Evolutionary conservation across 2,888 invertebrate species (phyloP).

Genomic region (Pedicia rivosa): DNA sequence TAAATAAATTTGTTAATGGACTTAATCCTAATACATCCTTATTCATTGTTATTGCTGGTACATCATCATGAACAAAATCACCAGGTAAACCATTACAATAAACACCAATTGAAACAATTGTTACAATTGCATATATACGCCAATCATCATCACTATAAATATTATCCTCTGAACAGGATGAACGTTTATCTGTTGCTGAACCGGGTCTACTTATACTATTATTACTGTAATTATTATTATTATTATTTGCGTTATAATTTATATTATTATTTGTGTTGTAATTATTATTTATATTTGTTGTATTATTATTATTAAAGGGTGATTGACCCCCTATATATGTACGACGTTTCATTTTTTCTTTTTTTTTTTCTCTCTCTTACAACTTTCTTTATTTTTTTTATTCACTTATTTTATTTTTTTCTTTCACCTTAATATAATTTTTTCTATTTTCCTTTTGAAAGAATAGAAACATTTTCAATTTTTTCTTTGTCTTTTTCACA

Average conservation of each 20-base stretch:
- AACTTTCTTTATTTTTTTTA: too few relatives aligned
- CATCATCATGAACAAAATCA: conserved; percentile 79
- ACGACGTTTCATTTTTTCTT: conserved; percentile 1
- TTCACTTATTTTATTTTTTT: too few relatives aligned
- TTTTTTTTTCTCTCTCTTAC: too few relatives aligned
- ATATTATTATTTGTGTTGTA: not conserved
- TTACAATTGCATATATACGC: conserved; percentile 45
- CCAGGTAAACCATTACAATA: conserved; percentile 60
- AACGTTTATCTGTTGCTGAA: not conserved
- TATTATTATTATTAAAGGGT: not conserved
- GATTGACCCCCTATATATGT: not conserved
- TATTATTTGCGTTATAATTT: not conserved
- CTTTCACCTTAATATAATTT: too few relatives aligned
- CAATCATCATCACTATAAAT: too few relatives aligned
- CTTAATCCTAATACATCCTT: conserved; percentile 59
- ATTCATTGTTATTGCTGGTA: conserved; percentile 68
- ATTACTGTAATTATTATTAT: not conserved
- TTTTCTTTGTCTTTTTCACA: too few relatives aligned
- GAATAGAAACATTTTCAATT: too few relatives aligned
- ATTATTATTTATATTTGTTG: not conserved
- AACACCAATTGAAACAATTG: conserved; percentile 47
- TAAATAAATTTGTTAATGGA: conserved; percentile 43
- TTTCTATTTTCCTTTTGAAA: too few relatives aligned
- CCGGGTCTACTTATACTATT: too few relatives aligned
- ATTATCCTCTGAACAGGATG: too few relatives aligned